These are phyloP conservation scores for Cryptocephalus primarius DNA, from an alignment of 2,888 invertebrate genomes.

Conservation along the genomic window DNA sequence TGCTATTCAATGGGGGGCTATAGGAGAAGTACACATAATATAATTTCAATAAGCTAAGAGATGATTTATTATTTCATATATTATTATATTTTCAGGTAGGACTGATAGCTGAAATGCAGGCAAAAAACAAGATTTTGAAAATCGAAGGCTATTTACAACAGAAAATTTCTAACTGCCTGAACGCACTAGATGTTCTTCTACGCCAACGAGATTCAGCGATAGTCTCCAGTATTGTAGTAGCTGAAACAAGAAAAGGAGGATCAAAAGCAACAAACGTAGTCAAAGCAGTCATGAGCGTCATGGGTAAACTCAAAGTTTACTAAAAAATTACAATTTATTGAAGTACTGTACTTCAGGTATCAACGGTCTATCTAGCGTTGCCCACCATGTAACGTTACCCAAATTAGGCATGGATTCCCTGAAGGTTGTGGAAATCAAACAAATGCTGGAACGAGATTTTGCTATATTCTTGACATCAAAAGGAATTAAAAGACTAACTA, in stretches of 20 bases:
- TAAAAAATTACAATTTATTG: too few species aligned
- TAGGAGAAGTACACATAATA: conserved; percentile 64
- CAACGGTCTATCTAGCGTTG: conserved; percentile 55
- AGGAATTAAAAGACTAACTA: conserved; percentile 72
- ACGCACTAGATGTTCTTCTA: conserved; percentile 57
- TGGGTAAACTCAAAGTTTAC: conserved; percentile 37
- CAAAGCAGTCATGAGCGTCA: conserved; percentile 52
- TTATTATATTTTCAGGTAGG: conserved; percentile 41
- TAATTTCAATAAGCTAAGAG: neutral
- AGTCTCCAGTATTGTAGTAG: conserved; percentile 77
- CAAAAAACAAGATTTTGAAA: conserved; percentile 31
- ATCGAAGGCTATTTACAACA: conserved; percentile 57
- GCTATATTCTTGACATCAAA: conserved; percentile 78
- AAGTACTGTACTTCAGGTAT: conserved; percentile 4
- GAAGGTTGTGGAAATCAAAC: conserved; percentile 95
- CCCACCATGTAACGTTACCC: conserved; percentile 62
- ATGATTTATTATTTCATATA: neutral
- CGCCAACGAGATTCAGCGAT: conserved; percentile 47
- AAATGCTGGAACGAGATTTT: conserved; percentile 79
- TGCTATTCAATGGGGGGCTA: conserved; percentile 88
- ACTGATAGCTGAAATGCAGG: conserved; percentile 50
- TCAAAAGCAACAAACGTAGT: conserved; percentile 55
- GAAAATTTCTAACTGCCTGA: conserved; percentile 51
- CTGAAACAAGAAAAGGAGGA: conserved; percentile 61
- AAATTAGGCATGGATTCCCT: conserved; percentile 95